Evolutionary conservation across 1,140 invertebrate species (phyloP).

Genomic region (Caligus rogercresseyi): DNA sequence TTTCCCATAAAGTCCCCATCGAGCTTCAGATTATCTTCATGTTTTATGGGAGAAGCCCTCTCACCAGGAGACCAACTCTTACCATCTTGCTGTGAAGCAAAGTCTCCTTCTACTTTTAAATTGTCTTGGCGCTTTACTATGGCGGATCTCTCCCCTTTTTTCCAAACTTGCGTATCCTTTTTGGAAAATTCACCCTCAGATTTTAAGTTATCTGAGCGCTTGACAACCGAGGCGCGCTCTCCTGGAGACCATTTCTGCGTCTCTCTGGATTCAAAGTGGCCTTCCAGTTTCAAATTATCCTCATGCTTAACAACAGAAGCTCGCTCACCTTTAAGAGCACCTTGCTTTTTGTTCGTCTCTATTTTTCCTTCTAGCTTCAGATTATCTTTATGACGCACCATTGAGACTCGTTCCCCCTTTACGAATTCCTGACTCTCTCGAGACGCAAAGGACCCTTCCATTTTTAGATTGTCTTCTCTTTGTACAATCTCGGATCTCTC

Average conservation of each 20-base stretch:
- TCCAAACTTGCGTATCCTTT: conserved; percentile 23
- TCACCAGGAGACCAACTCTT: conserved; percentile 28
- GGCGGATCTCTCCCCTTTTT: conserved; percentile 28
- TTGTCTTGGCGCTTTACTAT: conserved; percentile 27
- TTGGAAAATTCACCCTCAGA: conserved; percentile 43
- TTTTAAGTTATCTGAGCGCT: conserved; percentile 8
- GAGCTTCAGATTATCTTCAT: conserved; percentile 32
- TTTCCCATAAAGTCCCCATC: conserved; percentile 41
- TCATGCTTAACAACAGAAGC: conserved; percentile 22
- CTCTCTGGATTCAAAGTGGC: conserved; percentile 32
- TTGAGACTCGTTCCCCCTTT: conserved; percentile 22
- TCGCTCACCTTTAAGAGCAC: conserved; percentile 22
- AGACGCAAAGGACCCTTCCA: conserved; percentile 40
- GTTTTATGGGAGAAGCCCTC: conserved; percentile 28
- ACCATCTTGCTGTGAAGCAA: conserved; percentile 25
- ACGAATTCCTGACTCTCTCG: conserved; percentile 7
- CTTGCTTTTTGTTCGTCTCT: conserved; percentile 10
- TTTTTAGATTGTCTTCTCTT: conserved; percentile 36
- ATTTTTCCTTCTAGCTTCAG: conserved; percentile 24
- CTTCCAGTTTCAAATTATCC: conserved; percentile 32
- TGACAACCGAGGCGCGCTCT: conserved; percentile 29
- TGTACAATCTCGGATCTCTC: conserved; percentile 30
- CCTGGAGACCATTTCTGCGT: conserved; percentile 7
- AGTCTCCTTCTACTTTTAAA: neutral
- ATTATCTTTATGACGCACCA: conserved; percentile 25